A percentile compares a stretch with the other conserved stretches of the same genome.
These are phyloP conservation scores for Zele albiditarsus DNA, from an alignment of 2,888 invertebrate species.

Conservation along the genomic window DNA sequence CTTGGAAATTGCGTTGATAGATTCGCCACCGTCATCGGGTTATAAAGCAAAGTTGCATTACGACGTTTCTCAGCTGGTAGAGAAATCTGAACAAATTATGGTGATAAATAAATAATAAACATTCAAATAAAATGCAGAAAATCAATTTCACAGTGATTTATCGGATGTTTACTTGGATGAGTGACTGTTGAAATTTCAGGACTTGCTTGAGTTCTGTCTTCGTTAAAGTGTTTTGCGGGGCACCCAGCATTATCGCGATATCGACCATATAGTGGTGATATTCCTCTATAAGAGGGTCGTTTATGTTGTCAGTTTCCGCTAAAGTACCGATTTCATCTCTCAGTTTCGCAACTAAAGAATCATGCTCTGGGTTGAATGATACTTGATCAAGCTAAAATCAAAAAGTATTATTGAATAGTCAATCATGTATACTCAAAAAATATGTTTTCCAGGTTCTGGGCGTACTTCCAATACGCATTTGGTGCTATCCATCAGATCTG, in stretches of 20 bases:
- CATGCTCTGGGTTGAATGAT: constrained; percentile 74
- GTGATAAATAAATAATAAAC: not conserved
- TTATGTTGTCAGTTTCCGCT: constrained; percentile 65
- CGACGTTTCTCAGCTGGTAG: constrained; percentile 87
- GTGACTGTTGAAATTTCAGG: constrained; percentile 86
- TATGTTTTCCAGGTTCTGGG: too few relatives aligned
- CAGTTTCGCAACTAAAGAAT: constrained; percentile 53
- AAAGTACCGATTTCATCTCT: not conserved
- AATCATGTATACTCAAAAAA: too few relatives aligned
- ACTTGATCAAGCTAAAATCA: constrained; percentile 87
- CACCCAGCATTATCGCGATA: constrained; percentile 87
- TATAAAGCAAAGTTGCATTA: constrained; percentile 90
- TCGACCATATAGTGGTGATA: constrained; percentile 90
- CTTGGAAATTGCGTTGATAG: constrained; percentile 83
- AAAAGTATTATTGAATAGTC: too few relatives aligned
- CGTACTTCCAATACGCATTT: constrained; percentile 89
- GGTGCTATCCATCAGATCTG: constrained; percentile 92
- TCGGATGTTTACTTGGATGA: constrained; percentile 85
- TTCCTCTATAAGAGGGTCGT: constrained; percentile 85
- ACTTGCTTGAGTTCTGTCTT: constrained; percentile 82
- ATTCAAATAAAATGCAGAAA: not conserved
- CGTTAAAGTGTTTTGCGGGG: constrained; percentile 79
- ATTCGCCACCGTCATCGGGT: constrained; percentile 86
- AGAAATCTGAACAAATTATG: constrained; percentile 49
- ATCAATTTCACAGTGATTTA: not conserved